A percentile compares a stretch with the other conserved stretches of the same genome.
phyloP scores from a whole-genome alignment of 2,797 vertebrate species.

The Tinamus major region DNA sequence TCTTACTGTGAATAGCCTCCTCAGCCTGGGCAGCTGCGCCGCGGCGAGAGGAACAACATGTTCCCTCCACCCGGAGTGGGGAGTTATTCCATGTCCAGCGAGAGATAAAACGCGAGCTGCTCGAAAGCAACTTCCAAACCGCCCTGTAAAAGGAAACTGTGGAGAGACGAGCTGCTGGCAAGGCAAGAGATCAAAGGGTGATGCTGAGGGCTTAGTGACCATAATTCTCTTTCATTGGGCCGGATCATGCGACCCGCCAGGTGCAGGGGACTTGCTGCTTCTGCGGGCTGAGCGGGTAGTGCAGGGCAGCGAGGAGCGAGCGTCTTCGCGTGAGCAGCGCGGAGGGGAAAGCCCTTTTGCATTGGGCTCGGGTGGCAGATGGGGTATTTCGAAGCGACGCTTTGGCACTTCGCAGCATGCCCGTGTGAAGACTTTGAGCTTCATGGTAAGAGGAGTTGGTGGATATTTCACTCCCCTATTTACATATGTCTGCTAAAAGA shows the following conservation, averaged over 20 bases:
- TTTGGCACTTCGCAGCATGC: background rate
- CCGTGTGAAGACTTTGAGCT: slow-evolving; percentile 40
- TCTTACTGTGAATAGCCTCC: slow-evolving; percentile 70
- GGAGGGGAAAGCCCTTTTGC: slow-evolving; percentile 32
- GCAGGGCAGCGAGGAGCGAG: background rate
- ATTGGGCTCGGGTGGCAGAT: slow-evolving; percentile 10
- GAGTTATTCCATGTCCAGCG: slow-evolving; percentile 72
- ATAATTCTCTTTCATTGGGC: slow-evolving; percentile 54
- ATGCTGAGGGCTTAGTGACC: slow-evolving; percentile 32
- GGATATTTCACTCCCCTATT: slow-evolving; percentile 30
- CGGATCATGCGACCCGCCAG: slow-evolving; percentile 40
- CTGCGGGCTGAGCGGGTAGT: slow-evolving; percentile 55
- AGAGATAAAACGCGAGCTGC: slow-evolving; percentile 76
- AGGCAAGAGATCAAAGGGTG: slow-evolving; percentile 22
- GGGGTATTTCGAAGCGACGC: slow-evolving; percentile 26
- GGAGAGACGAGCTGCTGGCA: slow-evolving; percentile 26
- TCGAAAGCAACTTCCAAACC: slow-evolving; percentile 67
- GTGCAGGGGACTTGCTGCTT: slow-evolving; percentile 53
- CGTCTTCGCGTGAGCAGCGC: background rate
- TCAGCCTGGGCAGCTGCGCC: slow-evolving; percentile 66
- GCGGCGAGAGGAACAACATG: slow-evolving; percentile 75
- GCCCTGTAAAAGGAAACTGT: slow-evolving; percentile 60
- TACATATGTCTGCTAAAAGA: slow-evolving; percentile 34
- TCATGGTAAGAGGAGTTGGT: background rate
- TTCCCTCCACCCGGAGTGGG: slow-evolving; percentile 66